Evolutionary conservation across 2,888 invertebrate species (phyloP), one percentile per base, ranked within the genome.

Genomic region (Epinotia demarniana): DNA sequence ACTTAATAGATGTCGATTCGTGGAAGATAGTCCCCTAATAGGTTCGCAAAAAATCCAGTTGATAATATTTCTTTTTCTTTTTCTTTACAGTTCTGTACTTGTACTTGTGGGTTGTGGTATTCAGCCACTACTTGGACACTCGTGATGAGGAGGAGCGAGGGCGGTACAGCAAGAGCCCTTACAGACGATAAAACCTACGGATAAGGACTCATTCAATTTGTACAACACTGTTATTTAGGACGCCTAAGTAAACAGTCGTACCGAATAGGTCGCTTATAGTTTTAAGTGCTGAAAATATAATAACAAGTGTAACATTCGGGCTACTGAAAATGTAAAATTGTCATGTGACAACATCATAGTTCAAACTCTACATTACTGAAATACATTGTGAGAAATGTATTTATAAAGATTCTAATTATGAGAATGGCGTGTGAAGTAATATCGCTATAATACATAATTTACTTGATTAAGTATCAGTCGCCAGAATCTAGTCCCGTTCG

Each of bases 91-190:
- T 95, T 80, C 91, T 97, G 49, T 96, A 96, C 89, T 93, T 96
- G 72, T 98, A 97, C 91, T 95, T 97, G 87, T 98, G 98, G 97
- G 95, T 96, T 81, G 97, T 98, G 70, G 97, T 97, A 69, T 97
- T 96, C 95, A 97, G 97, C 85, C 97, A 97, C 89, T 98, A 97
- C 89, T 95, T 96, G 80, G 95, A 96, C 79, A 94, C 97, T 58
- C 95, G 96, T 79, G 97, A 97, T 81, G 95, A 96, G 76, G 96
- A 96, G 82, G 95, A 96, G 81, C 91, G 96, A 77, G 97, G 97
- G 62, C 94, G 96, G n/a, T 97, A 97, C 90, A 95, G 95, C 79
- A 96, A 96, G 85, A 96, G 96, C 77, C 96, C 97, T 0, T 97
- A 97, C 87, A 88, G 93, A 79, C 87, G 94, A 88, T 93, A 93